A percentile compares a stretch with the other conserved stretches of the same genome.
Evolutionary conservation across 2,888 invertebrate genomes (phyloP).

Genomic region (Nudaria mundana): DNA sequence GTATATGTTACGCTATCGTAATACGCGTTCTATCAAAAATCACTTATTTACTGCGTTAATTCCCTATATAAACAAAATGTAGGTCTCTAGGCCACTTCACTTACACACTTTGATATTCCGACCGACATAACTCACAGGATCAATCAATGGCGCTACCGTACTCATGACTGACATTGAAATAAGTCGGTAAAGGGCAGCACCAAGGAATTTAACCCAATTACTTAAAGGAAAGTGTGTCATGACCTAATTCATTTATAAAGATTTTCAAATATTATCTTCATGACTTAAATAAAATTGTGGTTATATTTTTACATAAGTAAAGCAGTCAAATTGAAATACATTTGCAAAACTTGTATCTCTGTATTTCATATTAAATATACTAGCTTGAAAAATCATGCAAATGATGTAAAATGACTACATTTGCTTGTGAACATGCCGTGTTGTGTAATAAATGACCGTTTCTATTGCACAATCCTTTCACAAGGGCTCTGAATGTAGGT

Average conservation of each 20-base stretch:
- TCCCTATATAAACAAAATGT: conserved; percentile 82
- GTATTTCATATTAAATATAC: conserved; percentile 34
- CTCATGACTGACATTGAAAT: conserved; percentile 84
- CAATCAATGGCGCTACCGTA: conserved; percentile 85
- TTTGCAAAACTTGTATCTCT: conserved; percentile 36
- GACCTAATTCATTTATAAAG: conserved; percentile 51
- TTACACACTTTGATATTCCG: conserved; percentile 90
- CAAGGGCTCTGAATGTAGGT: conserved; percentile 80
- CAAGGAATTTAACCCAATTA: conserved; percentile 72
- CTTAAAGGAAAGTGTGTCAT: conserved; percentile 66
- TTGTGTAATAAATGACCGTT: conserved; percentile 81
- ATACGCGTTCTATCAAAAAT: conserved; percentile 84
- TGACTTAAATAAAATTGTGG: conserved; percentile 8
- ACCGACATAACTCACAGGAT: conserved; percentile 87
- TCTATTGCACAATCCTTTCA: conserved; percentile 82
- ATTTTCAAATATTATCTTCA: conserved; percentile 4
- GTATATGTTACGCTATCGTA: conserved; percentile 72
- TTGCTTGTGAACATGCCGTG: conserved; percentile 74
- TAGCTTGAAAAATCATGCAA: conserved; percentile 52
- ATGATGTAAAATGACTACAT: conserved; percentile 69
- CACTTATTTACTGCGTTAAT: conserved; percentile 61
- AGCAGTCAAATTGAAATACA: conserved; percentile 21
- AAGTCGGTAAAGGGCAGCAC: conserved; percentile 80
- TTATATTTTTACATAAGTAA: conserved; percentile 7
- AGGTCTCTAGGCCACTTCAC: conserved; percentile 95